phyloP scores from a whole-genome alignment of 2,888 invertebrate species.

The Agrotis exclamationis region DNA sequence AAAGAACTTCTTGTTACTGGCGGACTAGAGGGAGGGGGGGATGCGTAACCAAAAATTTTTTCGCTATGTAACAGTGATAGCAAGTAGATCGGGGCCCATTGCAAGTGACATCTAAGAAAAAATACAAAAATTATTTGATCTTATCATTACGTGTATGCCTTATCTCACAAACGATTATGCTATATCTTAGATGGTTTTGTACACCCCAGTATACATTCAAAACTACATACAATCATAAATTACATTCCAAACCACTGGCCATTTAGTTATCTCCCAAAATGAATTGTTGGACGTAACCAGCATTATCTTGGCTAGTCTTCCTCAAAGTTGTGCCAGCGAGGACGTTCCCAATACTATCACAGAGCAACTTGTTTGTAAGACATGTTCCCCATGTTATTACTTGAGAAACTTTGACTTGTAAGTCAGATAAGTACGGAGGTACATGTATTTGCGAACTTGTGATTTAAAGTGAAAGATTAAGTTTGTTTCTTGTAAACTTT shows the following conservation, averaged over 20 bases:
- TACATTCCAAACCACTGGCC: conserved; percentile 8
- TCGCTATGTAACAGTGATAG: too few relatives aligned
- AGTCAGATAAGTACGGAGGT: conserved; percentile 23
- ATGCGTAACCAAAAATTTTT: too few relatives aligned
- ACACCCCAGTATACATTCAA: background rate
- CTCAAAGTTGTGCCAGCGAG: conserved; percentile 35
- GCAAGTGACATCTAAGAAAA: too few relatives aligned
- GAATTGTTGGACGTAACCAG: conserved; percentile 13
- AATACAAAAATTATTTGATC: too few relatives aligned
- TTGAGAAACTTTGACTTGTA: conserved; percentile 40
- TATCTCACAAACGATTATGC: too few relatives aligned
- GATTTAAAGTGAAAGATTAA: conserved; percentile 28
- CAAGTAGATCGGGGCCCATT: too few relatives aligned
- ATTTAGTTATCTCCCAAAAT: conserved; percentile 30
- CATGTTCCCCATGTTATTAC: conserved; percentile 38
- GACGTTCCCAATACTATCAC: conserved; percentile 14
- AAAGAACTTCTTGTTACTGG: too few relatives aligned
- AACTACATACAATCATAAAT: conserved; percentile 12
- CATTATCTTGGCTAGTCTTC: conserved; percentile 27
- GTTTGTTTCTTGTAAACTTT: conserved; percentile 4
- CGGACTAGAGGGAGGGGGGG: too few relatives aligned
- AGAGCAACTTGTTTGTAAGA: conserved; percentile 27
- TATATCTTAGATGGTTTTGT: background rate
- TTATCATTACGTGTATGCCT: too few relatives aligned
- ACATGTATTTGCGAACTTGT: conserved; percentile 17